phyloP scores from a whole-genome alignment of 1,140 invertebrate species.

The Drosophila asahinai region DNA sequence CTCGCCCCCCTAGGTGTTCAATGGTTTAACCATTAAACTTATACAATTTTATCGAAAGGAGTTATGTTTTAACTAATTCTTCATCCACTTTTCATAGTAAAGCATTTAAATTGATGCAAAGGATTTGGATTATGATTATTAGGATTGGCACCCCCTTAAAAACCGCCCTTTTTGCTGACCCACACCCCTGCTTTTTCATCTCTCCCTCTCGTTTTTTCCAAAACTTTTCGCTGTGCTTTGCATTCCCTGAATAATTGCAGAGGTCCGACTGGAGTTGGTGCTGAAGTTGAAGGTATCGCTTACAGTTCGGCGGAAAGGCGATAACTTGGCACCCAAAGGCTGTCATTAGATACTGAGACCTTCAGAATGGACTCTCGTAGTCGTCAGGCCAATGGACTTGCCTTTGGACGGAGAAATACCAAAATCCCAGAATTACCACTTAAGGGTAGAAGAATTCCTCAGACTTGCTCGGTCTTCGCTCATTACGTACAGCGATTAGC shows the following conservation, averaged over 20 bases:
- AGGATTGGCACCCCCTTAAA: not conserved
- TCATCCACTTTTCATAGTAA: not conserved
- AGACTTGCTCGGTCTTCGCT: too few species aligned
- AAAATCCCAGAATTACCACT: constrained; percentile 1
- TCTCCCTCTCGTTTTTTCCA: constrained; percentile 4
- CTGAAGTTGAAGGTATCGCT: constrained; percentile 40
- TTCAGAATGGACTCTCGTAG: constrained; percentile 24
- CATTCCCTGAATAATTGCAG: constrained; percentile 51
- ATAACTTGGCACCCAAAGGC: constrained; percentile 29
- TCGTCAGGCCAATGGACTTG: constrained; percentile 65
- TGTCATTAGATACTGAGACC: constrained; percentile 67
- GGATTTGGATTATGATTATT: too few species aligned
- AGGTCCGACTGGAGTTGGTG: not conserved
- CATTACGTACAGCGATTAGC: constrained; percentile 33
- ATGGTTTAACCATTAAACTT: too few species aligned
- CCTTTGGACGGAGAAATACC: not conserved
- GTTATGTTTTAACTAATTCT: not conserved
- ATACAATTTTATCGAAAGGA: not conserved
- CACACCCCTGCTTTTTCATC: not conserved
- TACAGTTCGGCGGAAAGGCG: constrained; percentile 62
- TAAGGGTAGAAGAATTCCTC: constrained; percentile 4
- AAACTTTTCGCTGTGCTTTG: constrained; percentile 52
- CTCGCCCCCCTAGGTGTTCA: not conserved
- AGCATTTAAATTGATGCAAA: too few species aligned
- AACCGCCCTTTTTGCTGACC: not conserved